These are phyloP conservation scores for Bubo blakistoni DNA, from an alignment of 2,113 vertebrate species.

Conservation along the genomic window DNA sequence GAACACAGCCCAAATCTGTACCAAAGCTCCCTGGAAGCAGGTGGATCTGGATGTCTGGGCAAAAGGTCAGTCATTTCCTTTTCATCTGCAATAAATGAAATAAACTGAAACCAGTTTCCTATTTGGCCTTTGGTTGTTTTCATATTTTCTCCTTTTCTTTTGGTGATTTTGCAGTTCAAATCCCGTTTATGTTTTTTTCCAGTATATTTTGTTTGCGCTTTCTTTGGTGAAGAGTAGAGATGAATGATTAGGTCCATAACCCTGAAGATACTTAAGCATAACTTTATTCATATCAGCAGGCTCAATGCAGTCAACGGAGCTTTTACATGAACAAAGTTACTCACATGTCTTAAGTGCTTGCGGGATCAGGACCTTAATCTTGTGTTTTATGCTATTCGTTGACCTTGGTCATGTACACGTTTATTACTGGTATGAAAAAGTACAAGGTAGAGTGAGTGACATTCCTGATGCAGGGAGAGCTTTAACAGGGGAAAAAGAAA, in stretches of 20 bases:
- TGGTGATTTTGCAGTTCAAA: not conserved
- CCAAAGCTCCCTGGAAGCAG: not conserved
- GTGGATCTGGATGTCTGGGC: not conserved
- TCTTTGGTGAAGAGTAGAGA: not conserved
- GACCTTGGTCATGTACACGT: conserved; percentile 56
- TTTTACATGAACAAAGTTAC: conserved; percentile 33
- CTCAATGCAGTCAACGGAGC: not conserved
- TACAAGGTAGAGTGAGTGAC: conserved; percentile 37
- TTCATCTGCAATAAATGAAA: conserved; percentile 12
- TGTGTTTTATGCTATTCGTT: conserved; percentile 51
- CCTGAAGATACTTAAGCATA: not conserved
- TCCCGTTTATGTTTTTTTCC: not conserved
- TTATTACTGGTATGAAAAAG: conserved; percentile 50
- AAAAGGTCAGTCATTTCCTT: conserved; percentile 10
- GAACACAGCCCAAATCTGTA: not conserved
- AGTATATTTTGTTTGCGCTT: not conserved
- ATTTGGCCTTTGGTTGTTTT: not conserved
- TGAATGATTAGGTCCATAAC: not conserved
- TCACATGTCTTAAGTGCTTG: conserved; percentile 26
- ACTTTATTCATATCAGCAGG: conserved; percentile 21
- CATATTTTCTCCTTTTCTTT: not conserved
- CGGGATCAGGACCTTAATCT: conserved; percentile 64
- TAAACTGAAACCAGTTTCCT: conserved; percentile 4
- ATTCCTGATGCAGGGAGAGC: conserved; percentile 39
- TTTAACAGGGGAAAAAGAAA: conserved; percentile 37